phyloP scores from a whole-genome alignment of 1,140 invertebrate genomes.

The Protaetia brevitarsis region DNA sequence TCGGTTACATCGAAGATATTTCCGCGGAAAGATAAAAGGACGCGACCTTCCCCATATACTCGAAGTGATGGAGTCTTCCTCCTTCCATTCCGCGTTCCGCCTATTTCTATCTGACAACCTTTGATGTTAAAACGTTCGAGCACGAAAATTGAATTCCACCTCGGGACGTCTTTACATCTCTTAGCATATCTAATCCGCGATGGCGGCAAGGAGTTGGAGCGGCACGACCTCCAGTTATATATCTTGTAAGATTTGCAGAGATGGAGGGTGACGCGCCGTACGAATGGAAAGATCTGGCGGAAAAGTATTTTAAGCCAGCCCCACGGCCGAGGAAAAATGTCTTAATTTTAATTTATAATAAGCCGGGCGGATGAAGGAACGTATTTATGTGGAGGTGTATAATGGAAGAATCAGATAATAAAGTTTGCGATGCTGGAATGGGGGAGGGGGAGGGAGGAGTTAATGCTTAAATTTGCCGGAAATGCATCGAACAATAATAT shows the following conservation, averaged over 20 bases:
- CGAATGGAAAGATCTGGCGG: background rate
- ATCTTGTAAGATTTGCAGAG: background rate
- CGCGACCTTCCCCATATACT: no score
- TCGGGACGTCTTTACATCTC: background rate
- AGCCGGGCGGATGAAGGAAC: no score
- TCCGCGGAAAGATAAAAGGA: constrained; percentile 14
- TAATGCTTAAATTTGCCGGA: no score
- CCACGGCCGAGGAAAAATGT: background rate
- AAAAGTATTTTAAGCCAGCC: background rate
- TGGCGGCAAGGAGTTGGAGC: background rate
- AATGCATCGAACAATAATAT: no score
- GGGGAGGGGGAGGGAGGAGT: no score
- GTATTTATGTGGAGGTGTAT: no score
- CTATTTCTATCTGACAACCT: constrained; percentile 10
- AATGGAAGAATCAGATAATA: no score
- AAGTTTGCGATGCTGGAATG: no score
- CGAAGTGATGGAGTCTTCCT: background rate
- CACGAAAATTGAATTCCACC: constrained; percentile 25
- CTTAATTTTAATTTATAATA: background rate
- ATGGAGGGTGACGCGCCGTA: background rate
- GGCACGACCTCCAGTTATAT: no score
- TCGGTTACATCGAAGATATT: constrained; percentile 21
- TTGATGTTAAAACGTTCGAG: constrained; percentile 27
- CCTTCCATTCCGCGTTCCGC: background rate
- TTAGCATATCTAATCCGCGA: constrained; percentile 15